Conservation (phyloP, 2,888 invertebrate species). For the Caenorhabditis drosophilae region DNA sequence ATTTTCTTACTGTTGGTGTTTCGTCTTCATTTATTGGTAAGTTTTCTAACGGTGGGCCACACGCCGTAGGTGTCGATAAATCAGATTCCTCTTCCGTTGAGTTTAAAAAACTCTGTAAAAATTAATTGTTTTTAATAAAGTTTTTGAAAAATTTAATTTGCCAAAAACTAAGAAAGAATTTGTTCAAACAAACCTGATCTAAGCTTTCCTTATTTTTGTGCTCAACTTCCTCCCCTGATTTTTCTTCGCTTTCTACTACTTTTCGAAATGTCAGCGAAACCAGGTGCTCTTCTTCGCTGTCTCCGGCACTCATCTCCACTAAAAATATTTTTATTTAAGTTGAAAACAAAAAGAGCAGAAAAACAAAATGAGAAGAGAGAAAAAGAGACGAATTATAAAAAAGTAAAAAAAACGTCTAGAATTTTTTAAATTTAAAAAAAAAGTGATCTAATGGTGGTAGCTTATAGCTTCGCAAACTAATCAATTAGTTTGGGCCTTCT, state of each 20-base stretch:
- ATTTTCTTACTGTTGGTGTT: slow-evolving; percentile 8
- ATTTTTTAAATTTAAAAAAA: too few relatives aligned
- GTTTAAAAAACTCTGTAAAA: slow-evolving; percentile 35
- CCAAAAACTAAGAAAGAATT: too few relatives aligned
- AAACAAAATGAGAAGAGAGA: not conserved
- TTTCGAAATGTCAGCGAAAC: slow-evolving; percentile 29
- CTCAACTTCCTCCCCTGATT: slow-evolving; percentile 1
- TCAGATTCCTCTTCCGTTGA: slow-evolving; percentile 32
- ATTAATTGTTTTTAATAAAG: not conserved
- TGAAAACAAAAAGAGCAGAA: not conserved
- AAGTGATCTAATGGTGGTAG: too few relatives aligned
- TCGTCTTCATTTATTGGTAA: slow-evolving; percentile 13
- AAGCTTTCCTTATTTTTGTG: too few relatives aligned
- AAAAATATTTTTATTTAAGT: not conserved
- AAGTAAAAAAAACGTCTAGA: not conserved
- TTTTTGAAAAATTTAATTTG: not conserved
- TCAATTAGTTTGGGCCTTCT: not conserved
- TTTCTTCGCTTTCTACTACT: slow-evolving; percentile 6
- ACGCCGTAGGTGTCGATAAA: slow-evolving; percentile 34
- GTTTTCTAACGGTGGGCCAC: slow-evolving; percentile 26
- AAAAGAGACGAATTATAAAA: not conserved
- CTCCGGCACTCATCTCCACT: slow-evolving; percentile 19
- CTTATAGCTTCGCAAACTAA: too few relatives aligned
- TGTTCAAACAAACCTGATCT: slow-evolving; percentile 12
- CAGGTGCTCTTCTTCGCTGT: slow-evolving; percentile 31